phyloP scores from a whole-genome alignment of 2,797 vertebrate species.

The Alosa sapidissima region DNA sequence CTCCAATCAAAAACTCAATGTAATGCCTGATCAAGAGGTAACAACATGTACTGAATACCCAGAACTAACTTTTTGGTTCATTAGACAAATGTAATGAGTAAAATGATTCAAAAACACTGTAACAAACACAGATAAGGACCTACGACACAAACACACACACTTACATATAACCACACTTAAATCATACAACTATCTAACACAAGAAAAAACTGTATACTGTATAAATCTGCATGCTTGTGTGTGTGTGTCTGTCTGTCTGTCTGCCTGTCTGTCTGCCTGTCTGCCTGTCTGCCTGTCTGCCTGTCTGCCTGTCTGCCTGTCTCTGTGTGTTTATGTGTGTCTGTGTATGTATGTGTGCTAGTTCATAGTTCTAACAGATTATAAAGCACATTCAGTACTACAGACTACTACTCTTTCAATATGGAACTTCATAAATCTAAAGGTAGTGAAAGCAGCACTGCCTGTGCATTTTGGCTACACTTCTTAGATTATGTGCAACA shows the following conservation, averaged over 20 bases:
- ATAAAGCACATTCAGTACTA: neutral
- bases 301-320: neutral
- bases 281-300: neutral
- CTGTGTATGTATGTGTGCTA: neutral
- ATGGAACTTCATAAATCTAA: neutral
- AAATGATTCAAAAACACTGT: slow-evolving; percentile 11
- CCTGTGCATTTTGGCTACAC: neutral
- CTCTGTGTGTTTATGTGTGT: no score
- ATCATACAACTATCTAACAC: neutral
- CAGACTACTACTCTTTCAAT: neutral
- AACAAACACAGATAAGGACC: neutral
- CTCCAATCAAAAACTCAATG: neutral
- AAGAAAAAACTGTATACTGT: neutral
- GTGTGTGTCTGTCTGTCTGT: no score
- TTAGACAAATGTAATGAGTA: slow-evolving; percentile 12
- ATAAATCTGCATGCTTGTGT: neutral
- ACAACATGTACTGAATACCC: neutral
- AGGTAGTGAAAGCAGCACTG: neutral
- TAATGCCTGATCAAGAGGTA: neutral
- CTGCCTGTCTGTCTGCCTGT: neutral
- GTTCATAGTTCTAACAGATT: neutral
- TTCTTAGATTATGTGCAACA: neutral
- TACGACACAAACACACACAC: neutral
- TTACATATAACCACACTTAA: neutral
- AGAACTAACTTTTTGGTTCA: neutral